Base-by-base conservation (phyloP, 1,140 invertebrate genomes). In the Heliconius eleuchia region DNA sequence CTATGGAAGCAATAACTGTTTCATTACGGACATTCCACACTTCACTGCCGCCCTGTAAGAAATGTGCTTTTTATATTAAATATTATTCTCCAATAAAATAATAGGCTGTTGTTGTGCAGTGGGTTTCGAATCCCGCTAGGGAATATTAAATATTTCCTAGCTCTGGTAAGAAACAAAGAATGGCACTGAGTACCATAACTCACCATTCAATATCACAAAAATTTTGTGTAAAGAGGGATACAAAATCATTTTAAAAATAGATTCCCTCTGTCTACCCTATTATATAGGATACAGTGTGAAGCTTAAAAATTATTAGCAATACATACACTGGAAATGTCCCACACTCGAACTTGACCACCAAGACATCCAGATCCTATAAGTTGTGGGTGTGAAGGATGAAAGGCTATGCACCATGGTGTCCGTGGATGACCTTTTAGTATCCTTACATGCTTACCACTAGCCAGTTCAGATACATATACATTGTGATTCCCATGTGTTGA, bases 401-500 rank as follows among this genome's bases (percentile, higher is more conserved):
- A 98, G 72, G 97, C 97, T 71, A 98, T 96, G 90, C 97, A 98
- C 98, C 98, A 99, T 5, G 98, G 98, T 71, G 98, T 98, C n/a
- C 98, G 95, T 37, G 98, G 97, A 94, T 98, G 98, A 11, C 98
- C 98, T 71, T 96, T 96, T 50, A 99, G 91, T 46, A 96, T 97
- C 84, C 96, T 96, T 27, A 98, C 96, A 91, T 98, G 97, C 89
- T 97, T 97, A 1, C 98, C 97, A 84, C 96, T 98, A 46, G 95
- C 96, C 37, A 98, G 90, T 87, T 98, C 97, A 71, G 96, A 98
- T 18, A 99, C 96, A 90, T 98, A 98, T n/a, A 99, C 97, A 90
- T 97, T 97, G 88, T 98, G 98, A 92, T 99, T 98, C 39, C 98
- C 98, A 95, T 99, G 98, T 1, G 98, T 98, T 7, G 98, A 98